A percentile compares a stretch with the other conserved stretches of the same genome.
Evolutionary conservation across 2,888 invertebrate genomes (phyloP).

Genomic region (Onthophagus sagittarius): DNA sequence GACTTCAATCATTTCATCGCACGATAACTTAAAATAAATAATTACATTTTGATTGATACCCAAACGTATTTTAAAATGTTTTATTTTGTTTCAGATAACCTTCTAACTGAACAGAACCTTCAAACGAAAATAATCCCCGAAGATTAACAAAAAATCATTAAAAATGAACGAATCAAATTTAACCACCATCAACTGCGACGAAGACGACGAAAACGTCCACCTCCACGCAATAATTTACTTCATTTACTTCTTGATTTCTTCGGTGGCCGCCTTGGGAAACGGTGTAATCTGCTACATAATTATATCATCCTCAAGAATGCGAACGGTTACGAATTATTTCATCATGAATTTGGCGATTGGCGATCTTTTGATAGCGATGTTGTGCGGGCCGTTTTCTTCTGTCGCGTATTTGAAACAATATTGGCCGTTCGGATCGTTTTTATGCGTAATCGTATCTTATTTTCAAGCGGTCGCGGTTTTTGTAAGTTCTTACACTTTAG

Average conservation of each 20-base stretch:
- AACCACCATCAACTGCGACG: neutral
- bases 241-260: constrained; percentile 68
- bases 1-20: too few relatives aligned
- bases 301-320: constrained; percentile 77
- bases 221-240: constrained; percentile 65
- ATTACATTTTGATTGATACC: too few relatives aligned
- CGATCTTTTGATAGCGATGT: constrained; percentile 83
- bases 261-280: constrained; percentile 69
- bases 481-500: constrained; percentile 84
- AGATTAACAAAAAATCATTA: too few relatives aligned
- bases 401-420: constrained; percentile 75
- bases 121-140: too few relatives aligned
- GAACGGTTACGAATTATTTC: constrained; percentile 89
- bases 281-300: constrained; percentile 85
- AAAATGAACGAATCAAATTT: neutral
- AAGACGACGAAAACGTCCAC: constrained; percentile 38
- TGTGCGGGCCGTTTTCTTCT: constrained; percentile 89
- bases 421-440: constrained; percentile 82
- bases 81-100: too few relatives aligned
- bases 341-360: constrained; percentile 86
- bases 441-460: constrained; percentile 82
- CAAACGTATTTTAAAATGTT: too few relatives aligned
- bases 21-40: too few relatives aligned
- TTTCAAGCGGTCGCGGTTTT: constrained; percentile 77
- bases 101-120: too few relatives aligned